Percentiles rank a stretch among this genome's conserved stretches.
Conservation (phyloP, 2,888 invertebrate species). For the Spisula subtruncata region DNA sequence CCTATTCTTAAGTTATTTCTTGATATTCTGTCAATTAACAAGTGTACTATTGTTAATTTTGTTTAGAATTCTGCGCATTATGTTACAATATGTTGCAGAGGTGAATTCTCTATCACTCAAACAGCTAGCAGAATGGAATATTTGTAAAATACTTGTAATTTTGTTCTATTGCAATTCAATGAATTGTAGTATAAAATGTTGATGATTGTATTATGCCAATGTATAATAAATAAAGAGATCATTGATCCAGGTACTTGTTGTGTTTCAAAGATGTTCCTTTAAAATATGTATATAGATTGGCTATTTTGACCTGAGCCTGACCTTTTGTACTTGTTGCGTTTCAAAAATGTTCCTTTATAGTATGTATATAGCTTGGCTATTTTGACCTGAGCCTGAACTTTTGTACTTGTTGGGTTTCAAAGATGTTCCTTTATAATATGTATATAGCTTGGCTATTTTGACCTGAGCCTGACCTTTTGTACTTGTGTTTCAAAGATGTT, state of each 20-base stretch:
- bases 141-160: constrained; percentile 24
- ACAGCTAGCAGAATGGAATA: background rate
- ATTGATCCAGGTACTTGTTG: background rate
- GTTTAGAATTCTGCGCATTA: background rate
- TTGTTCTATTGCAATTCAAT: constrained; percentile 27
- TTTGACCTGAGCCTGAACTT: too few species aligned
- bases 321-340: too few species aligned
- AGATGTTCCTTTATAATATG: too few species aligned
- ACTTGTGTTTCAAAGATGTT: too few species aligned
- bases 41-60: background rate
- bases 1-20: background rate
- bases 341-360: too few species aligned
- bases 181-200: constrained; percentile 17
- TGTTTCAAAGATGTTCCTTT: background rate
- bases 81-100: background rate
- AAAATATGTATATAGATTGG: too few species aligned
- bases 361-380: too few species aligned
- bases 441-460: too few species aligned
- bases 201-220: constrained; percentile 29
- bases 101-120: background rate
- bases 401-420: too few species aligned
- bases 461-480: too few species aligned
- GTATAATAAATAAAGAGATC: constrained; percentile 29
- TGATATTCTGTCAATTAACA: constrained; percentile 2
- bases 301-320: too few species aligned